Percentiles rank a stretch among this genome's conserved stretches.
Conservation (phyloP, 2,797 vertebrate genomes). For the Falco concolor region DNA sequence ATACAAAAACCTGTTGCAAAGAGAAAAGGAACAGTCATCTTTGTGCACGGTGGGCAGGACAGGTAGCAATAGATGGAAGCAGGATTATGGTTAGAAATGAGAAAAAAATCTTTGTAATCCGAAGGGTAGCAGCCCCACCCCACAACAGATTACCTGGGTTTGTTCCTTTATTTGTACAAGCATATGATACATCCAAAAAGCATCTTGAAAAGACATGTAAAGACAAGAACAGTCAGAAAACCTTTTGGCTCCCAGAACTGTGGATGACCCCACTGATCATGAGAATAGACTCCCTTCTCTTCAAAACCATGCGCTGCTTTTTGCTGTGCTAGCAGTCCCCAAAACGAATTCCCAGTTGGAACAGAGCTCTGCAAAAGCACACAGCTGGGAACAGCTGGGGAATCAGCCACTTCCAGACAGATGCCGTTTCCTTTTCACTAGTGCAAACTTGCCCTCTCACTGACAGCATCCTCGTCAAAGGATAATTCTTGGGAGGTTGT, state of each 20-base stretch:
- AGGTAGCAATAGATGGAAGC: background rate
- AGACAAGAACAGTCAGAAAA: background rate
- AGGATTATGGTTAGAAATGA: background rate
- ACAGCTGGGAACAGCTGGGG: background rate
- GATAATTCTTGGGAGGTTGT: background rate
- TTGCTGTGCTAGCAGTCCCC: background rate
- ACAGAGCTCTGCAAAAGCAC: background rate
- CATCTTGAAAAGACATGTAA: background rate
- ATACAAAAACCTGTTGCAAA: background rate
- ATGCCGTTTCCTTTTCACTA: background rate
- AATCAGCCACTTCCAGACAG: background rate
- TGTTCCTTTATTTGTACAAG: background rate
- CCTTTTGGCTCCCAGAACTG: background rate
- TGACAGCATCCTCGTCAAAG: background rate
- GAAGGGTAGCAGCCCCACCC: background rate
- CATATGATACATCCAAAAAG: background rate
- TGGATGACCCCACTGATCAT: rapidly evolving
- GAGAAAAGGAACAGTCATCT: background rate
- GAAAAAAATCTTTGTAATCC: background rate
- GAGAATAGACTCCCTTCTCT: background rate
- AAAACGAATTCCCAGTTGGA: background rate
- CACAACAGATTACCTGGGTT: background rate
- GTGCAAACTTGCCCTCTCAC: background rate
- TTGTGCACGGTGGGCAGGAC: background rate
- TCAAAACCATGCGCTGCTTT: background rate